Evolutionary conservation across 2,113 vertebrate species (phyloP).

Genomic region (Bothrops jararaca): DNA sequence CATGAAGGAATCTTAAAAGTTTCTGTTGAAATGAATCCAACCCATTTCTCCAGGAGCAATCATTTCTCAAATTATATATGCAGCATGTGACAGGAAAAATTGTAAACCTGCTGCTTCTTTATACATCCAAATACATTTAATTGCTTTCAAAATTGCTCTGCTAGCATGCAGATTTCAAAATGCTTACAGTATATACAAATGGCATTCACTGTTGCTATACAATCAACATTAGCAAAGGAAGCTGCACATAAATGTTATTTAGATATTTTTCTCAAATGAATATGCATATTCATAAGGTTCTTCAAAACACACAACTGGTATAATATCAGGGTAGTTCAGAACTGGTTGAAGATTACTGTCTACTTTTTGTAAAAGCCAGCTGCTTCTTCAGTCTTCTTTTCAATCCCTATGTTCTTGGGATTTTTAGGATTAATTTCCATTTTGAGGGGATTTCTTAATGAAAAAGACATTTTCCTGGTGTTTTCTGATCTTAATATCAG

Average conservation of each 20-base stretch:
- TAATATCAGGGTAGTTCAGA: not conserved
- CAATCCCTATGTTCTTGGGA: not conserved
- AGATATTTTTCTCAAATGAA: slow-evolving; percentile 15
- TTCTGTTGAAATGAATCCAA: not conserved
- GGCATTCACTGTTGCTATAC: not conserved
- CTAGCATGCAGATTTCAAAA: slow-evolving; percentile 13
- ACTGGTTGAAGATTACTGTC: not conserved
- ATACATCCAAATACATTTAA: slow-evolving; percentile 4
- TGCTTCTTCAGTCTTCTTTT: not conserved
- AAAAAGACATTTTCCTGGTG: not conserved
- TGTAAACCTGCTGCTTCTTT: slow-evolving; percentile 6
- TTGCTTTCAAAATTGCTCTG: not conserved
- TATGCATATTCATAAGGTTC: slow-evolving; percentile 13
- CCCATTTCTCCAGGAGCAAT: not conserved
- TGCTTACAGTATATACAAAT: slow-evolving; percentile 6
- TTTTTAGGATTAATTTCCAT: not conserved
- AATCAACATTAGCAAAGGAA: slow-evolving; percentile 20
- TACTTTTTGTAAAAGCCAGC: not conserved
- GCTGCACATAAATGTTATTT: not conserved
- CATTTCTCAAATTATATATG: not conserved
- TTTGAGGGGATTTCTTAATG: not conserved
- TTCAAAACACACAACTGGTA: not conserved
- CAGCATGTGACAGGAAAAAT: no score
- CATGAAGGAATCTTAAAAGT: not conserved
- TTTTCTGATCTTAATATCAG: not conserved